Percentiles rank a stretch among this genome's conserved stretches.
Conservation (phyloP, 1,140 invertebrate genomes). For the Grapholita molesta region DNA sequence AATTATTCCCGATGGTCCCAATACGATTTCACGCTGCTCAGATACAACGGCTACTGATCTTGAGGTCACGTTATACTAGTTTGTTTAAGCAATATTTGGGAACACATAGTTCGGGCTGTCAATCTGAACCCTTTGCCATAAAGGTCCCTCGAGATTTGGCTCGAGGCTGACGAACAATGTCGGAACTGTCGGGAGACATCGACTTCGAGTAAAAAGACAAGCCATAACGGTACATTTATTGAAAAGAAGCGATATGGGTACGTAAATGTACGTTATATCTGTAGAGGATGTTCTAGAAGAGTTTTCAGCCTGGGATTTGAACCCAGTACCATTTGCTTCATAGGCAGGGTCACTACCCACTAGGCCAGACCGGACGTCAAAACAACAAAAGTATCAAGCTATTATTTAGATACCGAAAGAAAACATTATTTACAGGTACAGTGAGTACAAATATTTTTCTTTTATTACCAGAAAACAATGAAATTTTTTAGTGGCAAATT, state of each 20-base stretch:
- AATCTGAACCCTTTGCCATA: not conserved
- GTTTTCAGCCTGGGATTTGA: no score
- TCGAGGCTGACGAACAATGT: not conserved
- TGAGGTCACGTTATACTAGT: not conserved
- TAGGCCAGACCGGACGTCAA: no score
- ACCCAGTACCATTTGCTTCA: no score
- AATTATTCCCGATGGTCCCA: not conserved
- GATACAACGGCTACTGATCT: not conserved
- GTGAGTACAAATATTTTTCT: no score
- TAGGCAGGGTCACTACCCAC: no score
- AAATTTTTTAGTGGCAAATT: no score
- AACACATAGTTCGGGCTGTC: not conserved
- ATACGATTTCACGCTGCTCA: not conserved
- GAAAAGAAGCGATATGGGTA: not conserved
- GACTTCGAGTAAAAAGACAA: not conserved
- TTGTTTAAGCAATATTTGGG: not conserved
- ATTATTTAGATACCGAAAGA: no score
- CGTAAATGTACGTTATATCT: not conserved
- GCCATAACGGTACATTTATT: not conserved
- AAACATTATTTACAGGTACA: no score
- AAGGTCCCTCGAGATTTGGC: not conserved
- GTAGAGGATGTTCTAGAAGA: not conserved
- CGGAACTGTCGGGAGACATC: not conserved
- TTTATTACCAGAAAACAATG: no score
- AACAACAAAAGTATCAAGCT: no score